These are phyloP conservation scores for Dipodomys merriami DNA, from an alignment of 2,113 vertebrate genomes.

Conservation along the genomic window DNA sequence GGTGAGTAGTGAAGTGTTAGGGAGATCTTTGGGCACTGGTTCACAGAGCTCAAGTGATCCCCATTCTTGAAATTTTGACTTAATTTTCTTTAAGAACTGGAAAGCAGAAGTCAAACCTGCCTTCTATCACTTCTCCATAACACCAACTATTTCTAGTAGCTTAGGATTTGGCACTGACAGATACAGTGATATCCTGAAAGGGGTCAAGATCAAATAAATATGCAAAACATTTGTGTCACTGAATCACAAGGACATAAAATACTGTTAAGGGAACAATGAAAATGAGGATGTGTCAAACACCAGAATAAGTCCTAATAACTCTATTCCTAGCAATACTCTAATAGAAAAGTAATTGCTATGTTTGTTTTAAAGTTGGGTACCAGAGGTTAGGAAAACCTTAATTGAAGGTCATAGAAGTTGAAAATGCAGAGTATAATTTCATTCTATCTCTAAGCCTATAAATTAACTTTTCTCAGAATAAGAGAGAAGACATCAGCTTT, in stretches of 20 bases:
- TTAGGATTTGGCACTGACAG: not conserved
- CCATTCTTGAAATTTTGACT: not conserved
- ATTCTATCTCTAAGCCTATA: not conserved
- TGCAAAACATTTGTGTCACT: not conserved
- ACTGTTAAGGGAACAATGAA: not conserved
- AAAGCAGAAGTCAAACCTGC: not conserved
- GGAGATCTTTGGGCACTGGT: no score
- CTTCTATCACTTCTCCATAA: not conserved
- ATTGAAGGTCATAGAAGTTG: not conserved
- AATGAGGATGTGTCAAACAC: not conserved
- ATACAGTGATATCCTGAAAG: not conserved
- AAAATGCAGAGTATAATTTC: not conserved
- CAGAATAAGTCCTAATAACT: not conserved
- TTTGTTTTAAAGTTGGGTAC: not conserved
- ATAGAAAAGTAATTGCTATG: not conserved
- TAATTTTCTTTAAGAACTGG: not conserved
- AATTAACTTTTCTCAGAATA: constrained; percentile 28
- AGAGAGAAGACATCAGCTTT: not conserved
- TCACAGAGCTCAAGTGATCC: no score
- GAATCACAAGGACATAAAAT: not conserved
- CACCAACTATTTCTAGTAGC: not conserved
- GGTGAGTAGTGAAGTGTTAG: no score
- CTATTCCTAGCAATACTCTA: not conserved
- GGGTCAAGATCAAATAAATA: not conserved
- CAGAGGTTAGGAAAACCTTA: not conserved